These are phyloP conservation scores for Oegoconia quadripuncta DNA, from an alignment of 2,888 invertebrate species.

Conservation along the genomic window DNA sequence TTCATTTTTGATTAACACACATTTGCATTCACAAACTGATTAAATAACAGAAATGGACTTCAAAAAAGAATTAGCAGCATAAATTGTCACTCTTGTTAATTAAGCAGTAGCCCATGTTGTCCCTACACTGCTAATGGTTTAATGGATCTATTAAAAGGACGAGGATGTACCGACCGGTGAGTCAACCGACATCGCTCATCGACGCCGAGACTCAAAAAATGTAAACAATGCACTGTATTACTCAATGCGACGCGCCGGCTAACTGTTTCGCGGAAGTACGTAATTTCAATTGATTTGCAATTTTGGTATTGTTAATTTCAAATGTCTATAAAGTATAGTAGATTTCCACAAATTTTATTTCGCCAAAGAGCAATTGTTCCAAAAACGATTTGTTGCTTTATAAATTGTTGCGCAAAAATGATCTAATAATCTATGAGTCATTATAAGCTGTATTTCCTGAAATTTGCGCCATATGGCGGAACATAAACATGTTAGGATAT, in stretches of 20 bases:
- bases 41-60: too few relatives aligned
- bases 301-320: slow-evolving; percentile 1
- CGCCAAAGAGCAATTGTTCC: too few relatives aligned
- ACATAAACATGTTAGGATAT: neutral
- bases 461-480: too few relatives aligned
- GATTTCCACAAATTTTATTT: too few relatives aligned
- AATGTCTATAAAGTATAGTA: too few relatives aligned
- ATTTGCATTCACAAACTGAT: too few relatives aligned
- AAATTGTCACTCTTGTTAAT: too few relatives aligned
- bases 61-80: too few relatives aligned
- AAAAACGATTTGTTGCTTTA: too few relatives aligned
- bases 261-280: slow-evolving; percentile 6
- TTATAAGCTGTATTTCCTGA: neutral
- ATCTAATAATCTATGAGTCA: too few relatives aligned
- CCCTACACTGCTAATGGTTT: neutral
- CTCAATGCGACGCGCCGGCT: slow-evolving; percentile 5
- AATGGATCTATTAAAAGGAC: neutral
- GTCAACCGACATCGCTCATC: slow-evolving; percentile 2
- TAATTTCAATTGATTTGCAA: slow-evolving; percentile 6
- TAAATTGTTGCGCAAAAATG: too few relatives aligned
- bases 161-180: slow-evolving; percentile 4
- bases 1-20: too few relatives aligned
- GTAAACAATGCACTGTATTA: slow-evolving; percentile 12
- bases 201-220: slow-evolving; percentile 8
- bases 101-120: neutral